A percentile compares a stretch with the other conserved stretches of the same genome.
These are phyloP conservation scores for Diadema setosum DNA, from an alignment of 35 echinoderm and acorn worm genomes.

Conservation along the genomic window DNA sequence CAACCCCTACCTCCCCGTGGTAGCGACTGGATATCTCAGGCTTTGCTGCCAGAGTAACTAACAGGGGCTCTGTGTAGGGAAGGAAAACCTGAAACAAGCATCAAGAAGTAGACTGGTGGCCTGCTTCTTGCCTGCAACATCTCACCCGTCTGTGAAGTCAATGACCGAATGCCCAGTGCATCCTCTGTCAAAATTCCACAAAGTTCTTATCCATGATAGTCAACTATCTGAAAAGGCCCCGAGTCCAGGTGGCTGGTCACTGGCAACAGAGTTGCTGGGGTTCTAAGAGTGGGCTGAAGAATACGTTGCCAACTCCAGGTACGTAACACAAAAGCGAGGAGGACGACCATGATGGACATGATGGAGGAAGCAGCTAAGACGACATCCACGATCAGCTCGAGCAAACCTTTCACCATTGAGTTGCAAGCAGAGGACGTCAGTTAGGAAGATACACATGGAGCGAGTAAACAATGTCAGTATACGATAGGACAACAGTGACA, in stretches of 20 bases:
- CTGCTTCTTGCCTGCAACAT: background rate
- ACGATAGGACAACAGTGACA: background rate
- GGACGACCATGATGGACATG: background rate
- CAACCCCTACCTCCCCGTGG: background rate
- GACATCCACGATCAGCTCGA: background rate
- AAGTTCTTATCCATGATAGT: background rate
- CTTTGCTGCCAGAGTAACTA: background rate
- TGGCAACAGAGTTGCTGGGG: slow-evolving; percentile 18
- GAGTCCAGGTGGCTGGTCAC: slow-evolving; percentile 27
- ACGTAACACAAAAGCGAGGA: background rate
- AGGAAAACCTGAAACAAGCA: background rate
- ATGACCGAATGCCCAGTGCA: slow-evolving; percentile 16
- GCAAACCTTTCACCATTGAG: background rate
- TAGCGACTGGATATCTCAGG: background rate
- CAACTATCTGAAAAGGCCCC: background rate
- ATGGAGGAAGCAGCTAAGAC: background rate
- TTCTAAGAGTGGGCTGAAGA: background rate
- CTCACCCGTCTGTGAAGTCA: slow-evolving; percentile 15
- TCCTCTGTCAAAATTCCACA: background rate
- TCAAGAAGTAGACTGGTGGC: background rate
- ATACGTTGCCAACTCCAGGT: slow-evolving; percentile 8
- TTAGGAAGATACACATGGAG: background rate
- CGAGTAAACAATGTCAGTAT: background rate
- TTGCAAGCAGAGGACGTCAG: background rate
- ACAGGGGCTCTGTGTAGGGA: background rate